These are phyloP conservation scores for Acrocyrtus sp. DNA, from an alignment of 2,888 invertebrate genomes.

Conservation along the genomic window DNA sequence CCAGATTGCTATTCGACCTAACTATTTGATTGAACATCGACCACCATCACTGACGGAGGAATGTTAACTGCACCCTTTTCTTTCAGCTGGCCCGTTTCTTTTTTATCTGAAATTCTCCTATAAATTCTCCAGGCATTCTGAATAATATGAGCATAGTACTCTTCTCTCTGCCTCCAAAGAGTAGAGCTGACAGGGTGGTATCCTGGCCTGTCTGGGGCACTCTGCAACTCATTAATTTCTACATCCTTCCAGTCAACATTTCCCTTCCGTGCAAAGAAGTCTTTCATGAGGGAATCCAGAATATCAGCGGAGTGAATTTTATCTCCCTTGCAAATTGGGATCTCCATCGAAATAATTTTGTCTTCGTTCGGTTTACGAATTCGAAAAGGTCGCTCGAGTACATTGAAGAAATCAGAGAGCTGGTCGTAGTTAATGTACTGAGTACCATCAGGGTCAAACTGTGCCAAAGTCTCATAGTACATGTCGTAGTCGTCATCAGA, in stretches of 20 bases:
- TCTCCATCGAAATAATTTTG: slow-evolving; percentile 98
- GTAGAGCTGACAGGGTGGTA: slow-evolving; percentile 96
- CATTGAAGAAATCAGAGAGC: slow-evolving; percentile 94
- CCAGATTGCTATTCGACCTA: too few species aligned
- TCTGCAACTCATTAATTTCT: slow-evolving; percentile 85
- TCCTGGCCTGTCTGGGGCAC: slow-evolving; percentile 85
- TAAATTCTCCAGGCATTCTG: background rate
- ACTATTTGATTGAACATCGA: too few species aligned
- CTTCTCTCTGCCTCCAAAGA: slow-evolving; percentile 92
- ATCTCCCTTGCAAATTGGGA: slow-evolving; percentile 90
- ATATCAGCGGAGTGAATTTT: slow-evolving; percentile 97
- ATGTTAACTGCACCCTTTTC: too few species aligned
- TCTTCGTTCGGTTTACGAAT: slow-evolving; percentile 95
- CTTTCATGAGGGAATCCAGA: slow-evolving; percentile 96
- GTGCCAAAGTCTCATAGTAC: slow-evolving; percentile 98
- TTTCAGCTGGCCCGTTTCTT: too few species aligned
- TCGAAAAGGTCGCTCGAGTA: slow-evolving; percentile 95
- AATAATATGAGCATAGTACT: slow-evolving; percentile 82
- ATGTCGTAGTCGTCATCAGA: slow-evolving; percentile 85
- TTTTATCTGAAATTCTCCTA: too few species aligned
- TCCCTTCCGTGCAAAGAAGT: slow-evolving; percentile 87
- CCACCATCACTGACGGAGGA: too few species aligned
- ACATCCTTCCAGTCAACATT: slow-evolving; percentile 93
- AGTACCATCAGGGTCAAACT: slow-evolving; percentile 97
- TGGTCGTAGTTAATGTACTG: slow-evolving; percentile 96